These are phyloP conservation scores for Tarsius wallacei DNA, from an alignment of 2,797 vertebrate species.

Conservation along the genomic window DNA sequence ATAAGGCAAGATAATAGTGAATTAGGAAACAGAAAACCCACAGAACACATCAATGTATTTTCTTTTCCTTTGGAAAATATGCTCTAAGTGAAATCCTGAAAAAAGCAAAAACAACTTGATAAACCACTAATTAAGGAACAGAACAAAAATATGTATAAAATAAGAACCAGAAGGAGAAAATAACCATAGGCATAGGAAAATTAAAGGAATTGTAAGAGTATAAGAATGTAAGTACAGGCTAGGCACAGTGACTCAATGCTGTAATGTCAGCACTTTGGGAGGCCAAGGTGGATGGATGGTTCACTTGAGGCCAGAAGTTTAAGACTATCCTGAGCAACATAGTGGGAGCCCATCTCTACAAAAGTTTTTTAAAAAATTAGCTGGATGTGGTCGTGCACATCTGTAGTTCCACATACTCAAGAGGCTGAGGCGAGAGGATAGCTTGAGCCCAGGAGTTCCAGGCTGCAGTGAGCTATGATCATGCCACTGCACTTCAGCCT, in stretches of 20 bases:
- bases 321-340: background rate
- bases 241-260: background rate
- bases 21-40: background rate
- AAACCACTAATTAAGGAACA: background rate
- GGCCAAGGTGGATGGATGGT: background rate
- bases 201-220: background rate
- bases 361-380: background rate
- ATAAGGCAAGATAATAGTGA: constrained; percentile 2
- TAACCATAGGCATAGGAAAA: background rate
- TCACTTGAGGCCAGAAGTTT: background rate
- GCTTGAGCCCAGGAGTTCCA: background rate
- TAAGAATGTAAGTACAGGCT: background rate
- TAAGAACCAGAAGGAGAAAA: background rate
- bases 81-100: constrained; percentile 27
- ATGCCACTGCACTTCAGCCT: background rate
- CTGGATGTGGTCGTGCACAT: background rate
- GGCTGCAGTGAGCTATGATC: background rate
- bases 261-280: background rate
- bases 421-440: background rate
- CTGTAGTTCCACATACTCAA: background rate
- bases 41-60: background rate
- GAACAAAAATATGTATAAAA: background rate
- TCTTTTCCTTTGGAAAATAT: background rate
- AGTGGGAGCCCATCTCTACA: background rate
- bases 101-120: constrained; percentile 14